Percentiles rank a stretch among this genome's conserved stretches.
Conservation (phyloP, 2,113 vertebrate species). For the Leucopternis melanops region DNA sequence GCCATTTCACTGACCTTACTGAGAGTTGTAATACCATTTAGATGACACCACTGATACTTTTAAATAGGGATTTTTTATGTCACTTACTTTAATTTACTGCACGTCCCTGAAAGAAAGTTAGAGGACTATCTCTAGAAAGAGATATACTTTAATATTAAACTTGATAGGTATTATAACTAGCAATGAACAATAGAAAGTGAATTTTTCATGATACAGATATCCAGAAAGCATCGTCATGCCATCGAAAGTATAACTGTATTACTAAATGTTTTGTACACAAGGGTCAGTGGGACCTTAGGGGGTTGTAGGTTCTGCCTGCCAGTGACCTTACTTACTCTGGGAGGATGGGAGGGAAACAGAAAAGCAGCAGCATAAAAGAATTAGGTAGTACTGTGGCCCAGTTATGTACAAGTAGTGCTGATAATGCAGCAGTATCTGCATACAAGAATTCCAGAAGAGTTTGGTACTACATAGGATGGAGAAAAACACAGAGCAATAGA, state of each 20-base stretch:
- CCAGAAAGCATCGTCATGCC: background rate
- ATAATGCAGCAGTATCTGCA: background rate
- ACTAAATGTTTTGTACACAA: background rate
- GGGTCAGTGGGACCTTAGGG: background rate
- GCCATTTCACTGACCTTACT: background rate
- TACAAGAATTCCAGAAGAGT: background rate
- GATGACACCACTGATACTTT: background rate
- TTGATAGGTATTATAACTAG: background rate
- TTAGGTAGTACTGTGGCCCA: no score
- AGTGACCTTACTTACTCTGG: background rate
- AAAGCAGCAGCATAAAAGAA: background rate
- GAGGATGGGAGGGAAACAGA: background rate
- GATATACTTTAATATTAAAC: background rate
- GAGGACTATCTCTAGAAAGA: background rate
- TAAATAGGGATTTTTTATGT: background rate
- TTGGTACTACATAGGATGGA: background rate
- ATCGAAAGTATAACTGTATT: background rate
- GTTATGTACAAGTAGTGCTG: background rate
- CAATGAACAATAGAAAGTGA: background rate
- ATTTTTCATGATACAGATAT: background rate
- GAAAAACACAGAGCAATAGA: background rate
- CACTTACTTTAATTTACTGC: background rate
- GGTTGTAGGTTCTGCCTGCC: background rate
- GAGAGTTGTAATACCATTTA: background rate
- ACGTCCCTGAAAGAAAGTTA: background rate